Base-by-base conservation (phyloP, 2,888 invertebrate genomes). In the Erebia palarica region DNA sequence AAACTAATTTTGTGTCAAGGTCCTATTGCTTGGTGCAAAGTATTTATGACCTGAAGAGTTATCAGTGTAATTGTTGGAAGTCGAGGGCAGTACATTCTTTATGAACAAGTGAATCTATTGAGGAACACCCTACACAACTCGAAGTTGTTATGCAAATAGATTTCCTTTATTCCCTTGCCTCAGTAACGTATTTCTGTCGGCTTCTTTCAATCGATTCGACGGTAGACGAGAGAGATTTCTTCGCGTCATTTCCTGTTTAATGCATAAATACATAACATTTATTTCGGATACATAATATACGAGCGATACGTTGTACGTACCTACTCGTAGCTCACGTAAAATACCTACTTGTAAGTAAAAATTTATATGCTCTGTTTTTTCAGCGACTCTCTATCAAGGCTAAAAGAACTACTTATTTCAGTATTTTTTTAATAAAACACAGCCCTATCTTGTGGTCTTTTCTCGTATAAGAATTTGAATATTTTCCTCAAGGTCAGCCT, bases 261-360 rank as follows among this genome's bases (percentile, higher is more conserved):
- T 59, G 58, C 58, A 59, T 59, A 59, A 59, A 59, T 59, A 59
- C 27, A 59, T 59, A 53, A 55, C 55, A 59, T 59, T 36, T 59
- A 36, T 59, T 59, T 59, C 18, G 55, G 8, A 55, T 55, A 18
- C 55, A n/a, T 51, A 51, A n/a, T 51, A 51, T 51, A 5, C 5
- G 21, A 21, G 21, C 3, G 1, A 5, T 13, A 55, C 10, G 47
- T 47, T 1, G 4, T 13, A 47, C 3, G 47, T n/a, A n/a, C n/a
- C n/a, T n/a, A n/a, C n/a, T n/a, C n/a, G n/a, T 47, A 47, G 1
- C 13, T 47, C 13, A 13, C 47, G 13, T 36, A 36, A 36, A 36
- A 36, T 36, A 36, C 7, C 36, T 7, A 36, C 36, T 7, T 7
- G 27, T 27, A 36, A 36, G 36, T 36, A 36, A 36, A 36, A 0